These are phyloP conservation scores for Pungitius pungitius DNA, from an alignment of 2,113 vertebrate species.

Conservation along the genomic window DNA sequence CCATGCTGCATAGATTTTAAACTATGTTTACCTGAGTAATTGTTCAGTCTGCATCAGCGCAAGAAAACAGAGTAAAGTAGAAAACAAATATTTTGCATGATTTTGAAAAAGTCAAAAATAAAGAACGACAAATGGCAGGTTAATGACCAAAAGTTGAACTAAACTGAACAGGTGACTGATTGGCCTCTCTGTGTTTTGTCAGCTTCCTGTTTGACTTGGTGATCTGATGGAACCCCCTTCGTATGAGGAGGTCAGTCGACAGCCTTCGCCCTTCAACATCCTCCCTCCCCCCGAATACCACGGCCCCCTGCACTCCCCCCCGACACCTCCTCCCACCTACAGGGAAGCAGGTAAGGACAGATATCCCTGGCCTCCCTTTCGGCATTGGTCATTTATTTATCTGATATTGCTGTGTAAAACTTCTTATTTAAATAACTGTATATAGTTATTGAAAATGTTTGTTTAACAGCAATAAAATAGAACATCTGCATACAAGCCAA, in stretches of 20 bases:
- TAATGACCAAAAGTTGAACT: background rate
- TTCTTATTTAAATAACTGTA: background rate
- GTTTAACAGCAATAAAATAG: background rate
- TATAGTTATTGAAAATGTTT: background rate
- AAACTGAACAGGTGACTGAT: too few relatives aligned
- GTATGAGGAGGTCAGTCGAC: slow-evolving; percentile 56
- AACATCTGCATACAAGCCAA: background rate
- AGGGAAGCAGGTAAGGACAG: slow-evolving; percentile 56
- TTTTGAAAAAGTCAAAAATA: background rate
- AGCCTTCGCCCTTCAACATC: slow-evolving; percentile 5
- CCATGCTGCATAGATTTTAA: background rate
- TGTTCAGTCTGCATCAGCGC: too few relatives aligned
- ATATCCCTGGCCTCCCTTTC: background rate
- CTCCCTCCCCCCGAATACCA: slow-evolving; percentile 37
- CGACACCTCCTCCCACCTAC: slow-evolving; percentile 66
- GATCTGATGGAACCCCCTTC: slow-evolving; percentile 68
- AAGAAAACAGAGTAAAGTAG: too few relatives aligned
- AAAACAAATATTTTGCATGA: too few relatives aligned
- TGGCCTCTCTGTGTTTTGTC: background rate
- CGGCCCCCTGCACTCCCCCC: background rate
- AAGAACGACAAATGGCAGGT: background rate
- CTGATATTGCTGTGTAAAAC: too few relatives aligned
- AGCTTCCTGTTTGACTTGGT: slow-evolving; percentile 34
- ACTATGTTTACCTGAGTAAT: background rate
- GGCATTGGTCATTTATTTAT: too few relatives aligned